Percentiles rank a stretch among this genome's conserved stretches.
Evolutionary conservation across 1,140 invertebrate genomes (phyloP).

Genomic region (Papilio polyxenes): DNA sequence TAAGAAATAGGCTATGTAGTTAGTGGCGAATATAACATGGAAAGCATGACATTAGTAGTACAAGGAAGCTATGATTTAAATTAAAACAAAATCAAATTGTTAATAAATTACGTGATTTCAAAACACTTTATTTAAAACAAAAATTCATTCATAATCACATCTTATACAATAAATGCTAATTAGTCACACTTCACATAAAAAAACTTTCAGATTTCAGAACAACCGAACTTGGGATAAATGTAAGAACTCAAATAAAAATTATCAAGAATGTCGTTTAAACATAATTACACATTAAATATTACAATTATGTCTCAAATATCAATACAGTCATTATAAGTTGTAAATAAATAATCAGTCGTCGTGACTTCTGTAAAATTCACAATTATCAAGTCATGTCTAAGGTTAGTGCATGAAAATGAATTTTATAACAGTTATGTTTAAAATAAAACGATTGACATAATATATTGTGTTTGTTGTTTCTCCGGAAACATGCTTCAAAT

Average conservation of each 20-base stretch:
- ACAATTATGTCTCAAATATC: neutral
- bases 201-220: neutral
- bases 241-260: neutral
- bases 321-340: neutral
- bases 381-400: neutral
- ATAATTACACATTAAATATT: neutral
- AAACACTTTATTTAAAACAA: conserved; percentile 3
- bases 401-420: neutral
- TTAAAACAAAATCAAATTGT: conserved; percentile 3
- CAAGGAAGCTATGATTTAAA: neutral
- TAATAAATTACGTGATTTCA: neutral
- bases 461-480: neutral
- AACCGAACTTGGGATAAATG: neutral
- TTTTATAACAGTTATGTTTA: neutral
- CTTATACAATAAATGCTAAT: neutral
- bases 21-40: too few relatives aligned
- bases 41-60: neutral
- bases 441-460: neutral
- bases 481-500: neutral
- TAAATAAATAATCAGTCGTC: neutral
- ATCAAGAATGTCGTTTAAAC: neutral
- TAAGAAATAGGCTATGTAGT: too few relatives aligned
- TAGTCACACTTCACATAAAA: neutral
- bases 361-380: neutral
- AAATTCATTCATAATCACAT: neutral